phyloP scores from a whole-genome alignment of 1,140 invertebrate genomes.

The Pygmarrhopalites habei region DNA sequence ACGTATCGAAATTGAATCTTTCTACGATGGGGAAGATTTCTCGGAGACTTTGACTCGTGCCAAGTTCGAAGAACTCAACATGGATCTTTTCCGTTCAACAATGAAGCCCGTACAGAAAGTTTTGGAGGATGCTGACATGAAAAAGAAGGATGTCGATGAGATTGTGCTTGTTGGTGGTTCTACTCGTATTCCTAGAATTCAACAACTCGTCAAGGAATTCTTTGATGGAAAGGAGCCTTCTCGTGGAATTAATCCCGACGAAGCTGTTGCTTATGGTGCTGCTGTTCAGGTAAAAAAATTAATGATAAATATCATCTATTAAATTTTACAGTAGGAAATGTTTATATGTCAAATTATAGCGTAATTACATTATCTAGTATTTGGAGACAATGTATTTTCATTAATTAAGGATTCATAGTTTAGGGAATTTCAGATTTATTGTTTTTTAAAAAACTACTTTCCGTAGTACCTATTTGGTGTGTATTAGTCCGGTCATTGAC shows the following conservation, averaged over 20 bases:
- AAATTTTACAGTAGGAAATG: no score
- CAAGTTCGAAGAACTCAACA: constrained; percentile 99
- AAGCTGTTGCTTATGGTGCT: constrained; percentile 96
- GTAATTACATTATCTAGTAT: no score
- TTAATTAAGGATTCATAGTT: no score
- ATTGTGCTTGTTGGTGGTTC: constrained; percentile 98
- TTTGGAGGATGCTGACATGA: constrained; percentile 96
- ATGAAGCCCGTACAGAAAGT: constrained; percentile 98
- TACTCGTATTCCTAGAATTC: constrained; percentile 97
- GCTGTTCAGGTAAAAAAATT: constrained; percentile 80
- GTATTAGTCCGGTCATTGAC: not conserved
- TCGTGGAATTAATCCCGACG: constrained; percentile 93
- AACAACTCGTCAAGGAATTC: constrained; percentile 97
- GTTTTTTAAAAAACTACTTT: constrained; percentile 39
- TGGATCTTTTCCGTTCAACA: constrained; percentile 71
- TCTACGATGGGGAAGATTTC: constrained; percentile 99
- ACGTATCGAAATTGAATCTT: constrained; percentile 97
- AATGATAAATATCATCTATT: no score
- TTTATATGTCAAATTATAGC: no score
- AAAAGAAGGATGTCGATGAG: constrained; percentile 97
- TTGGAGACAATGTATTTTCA: no score
- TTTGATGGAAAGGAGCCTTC: constrained; percentile 97
- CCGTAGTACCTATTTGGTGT: not conserved
- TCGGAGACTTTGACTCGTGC: constrained; percentile 97
- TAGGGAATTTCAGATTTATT: no score